A percentile compares a stretch with the other conserved stretches of the same genome.
phyloP scores from a whole-genome alignment of 2,797 vertebrate species.

The Macropodus opercularis region DNA sequence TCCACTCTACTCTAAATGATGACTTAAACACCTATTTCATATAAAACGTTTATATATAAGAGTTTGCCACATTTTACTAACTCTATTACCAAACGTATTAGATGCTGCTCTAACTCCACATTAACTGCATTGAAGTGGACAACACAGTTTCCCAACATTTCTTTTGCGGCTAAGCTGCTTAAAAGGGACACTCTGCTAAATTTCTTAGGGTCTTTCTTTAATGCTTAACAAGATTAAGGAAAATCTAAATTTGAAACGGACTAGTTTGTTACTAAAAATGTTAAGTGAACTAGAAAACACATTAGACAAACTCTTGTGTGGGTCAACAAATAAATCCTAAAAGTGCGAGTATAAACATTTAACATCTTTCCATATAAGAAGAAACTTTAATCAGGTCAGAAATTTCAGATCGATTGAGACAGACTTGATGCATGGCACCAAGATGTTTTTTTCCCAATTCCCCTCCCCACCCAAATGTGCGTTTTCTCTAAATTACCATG shows the following conservation, averaged over 20 bases:
- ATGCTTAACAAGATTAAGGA: background rate
- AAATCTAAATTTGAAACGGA: background rate
- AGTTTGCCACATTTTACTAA: too few relatives aligned
- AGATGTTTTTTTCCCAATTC: slow-evolving; percentile 46
- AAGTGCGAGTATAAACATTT: slow-evolving; percentile 10
- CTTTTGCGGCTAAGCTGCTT: background rate
- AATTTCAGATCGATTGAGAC: slow-evolving; percentile 20
- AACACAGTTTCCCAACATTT: too few relatives aligned
- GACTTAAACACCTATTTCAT: too few relatives aligned
- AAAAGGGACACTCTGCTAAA: background rate
- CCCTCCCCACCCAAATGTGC: slow-evolving; percentile 33
- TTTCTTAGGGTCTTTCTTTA: background rate
- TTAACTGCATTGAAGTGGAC: background rate
- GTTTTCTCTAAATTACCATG: slow-evolving; percentile 64
- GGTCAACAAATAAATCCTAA: slow-evolving; percentile 4
- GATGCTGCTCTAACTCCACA: background rate
- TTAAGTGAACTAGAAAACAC: background rate
- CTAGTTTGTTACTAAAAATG: background rate
- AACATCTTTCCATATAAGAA: background rate
- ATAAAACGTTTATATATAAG: too few relatives aligned
- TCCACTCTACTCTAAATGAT: too few relatives aligned
- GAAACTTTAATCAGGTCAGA: slow-evolving; percentile 1
- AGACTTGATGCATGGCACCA: slow-evolving; percentile 17
- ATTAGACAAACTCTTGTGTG: background rate
- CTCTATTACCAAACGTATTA: too few relatives aligned